phyloP scores from a whole-genome alignment of 2,797 vertebrate genomes.

The Ispidina picta region DNA sequence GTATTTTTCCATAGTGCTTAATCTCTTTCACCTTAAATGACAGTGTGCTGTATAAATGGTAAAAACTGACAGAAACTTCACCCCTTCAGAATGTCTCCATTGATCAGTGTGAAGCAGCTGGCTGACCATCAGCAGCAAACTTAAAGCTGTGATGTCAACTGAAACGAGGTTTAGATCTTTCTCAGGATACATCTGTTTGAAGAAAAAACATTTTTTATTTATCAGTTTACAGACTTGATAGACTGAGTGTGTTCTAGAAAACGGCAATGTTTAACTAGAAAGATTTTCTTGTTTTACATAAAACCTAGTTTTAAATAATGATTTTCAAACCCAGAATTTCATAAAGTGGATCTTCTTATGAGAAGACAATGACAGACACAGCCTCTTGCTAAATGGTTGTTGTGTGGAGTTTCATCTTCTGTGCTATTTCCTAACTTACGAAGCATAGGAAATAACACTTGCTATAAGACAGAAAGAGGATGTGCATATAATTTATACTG shows the following conservation, averaged over 20 bases:
- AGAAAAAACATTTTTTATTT: neutral
- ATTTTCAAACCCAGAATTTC: conserved; percentile 40
- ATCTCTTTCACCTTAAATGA: neutral
- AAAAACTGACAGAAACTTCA: conserved; percentile 2
- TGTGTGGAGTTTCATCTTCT: neutral
- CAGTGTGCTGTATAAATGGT: neutral
- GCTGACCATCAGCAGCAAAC: neutral
- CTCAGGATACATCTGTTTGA: conserved; percentile 2
- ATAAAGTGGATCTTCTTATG: neutral
- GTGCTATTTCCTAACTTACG: conserved; percentile 17
- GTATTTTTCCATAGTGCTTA: neutral
- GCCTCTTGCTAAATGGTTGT: conserved; percentile 35
- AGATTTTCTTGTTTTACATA: neutral
- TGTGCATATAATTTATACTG: conserved; percentile 21
- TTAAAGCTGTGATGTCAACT: neutral
- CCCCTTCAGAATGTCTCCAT: neutral
- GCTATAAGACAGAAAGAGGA: conserved; percentile 23
- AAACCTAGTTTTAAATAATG: conserved; percentile 12
- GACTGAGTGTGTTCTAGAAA: neutral
- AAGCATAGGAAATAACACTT: conserved; percentile 18
- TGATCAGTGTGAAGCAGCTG: neutral
- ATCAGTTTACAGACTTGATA: neutral
- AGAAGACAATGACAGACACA: neutral
- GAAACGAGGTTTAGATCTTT: neutral
- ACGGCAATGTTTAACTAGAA: conserved; percentile 11